phyloP scores from a whole-genome alignment of 2,113 vertebrate species.

The Glaucomys volans region DNA sequence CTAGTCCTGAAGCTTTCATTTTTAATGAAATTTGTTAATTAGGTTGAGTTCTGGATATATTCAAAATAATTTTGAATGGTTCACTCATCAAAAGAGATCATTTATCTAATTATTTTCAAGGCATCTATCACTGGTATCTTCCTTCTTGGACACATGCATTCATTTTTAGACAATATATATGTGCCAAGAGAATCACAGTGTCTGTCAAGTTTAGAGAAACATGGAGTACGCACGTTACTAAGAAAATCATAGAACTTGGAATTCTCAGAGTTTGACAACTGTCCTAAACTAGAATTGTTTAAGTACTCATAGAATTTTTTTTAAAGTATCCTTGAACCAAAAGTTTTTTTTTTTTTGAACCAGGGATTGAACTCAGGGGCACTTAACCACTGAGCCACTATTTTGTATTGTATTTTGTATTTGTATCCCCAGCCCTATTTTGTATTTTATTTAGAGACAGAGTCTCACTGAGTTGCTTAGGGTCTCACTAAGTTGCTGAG shows the following conservation, averaged over 20 bases:
- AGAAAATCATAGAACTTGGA: background rate
- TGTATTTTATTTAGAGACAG: too few species aligned
- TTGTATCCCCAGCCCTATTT: too few species aligned
- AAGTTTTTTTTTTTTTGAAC: too few species aligned
- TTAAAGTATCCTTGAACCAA: background rate
- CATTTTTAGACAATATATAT: slow-evolving; percentile 63
- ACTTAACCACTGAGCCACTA: too few species aligned
- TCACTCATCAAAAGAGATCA: slow-evolving; percentile 59
- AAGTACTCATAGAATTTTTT: background rate
- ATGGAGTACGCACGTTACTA: background rate
- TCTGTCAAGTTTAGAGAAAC: slow-evolving; percentile 55
- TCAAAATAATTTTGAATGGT: slow-evolving; percentile 62
- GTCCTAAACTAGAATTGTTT: background rate
- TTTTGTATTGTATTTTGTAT: too few species aligned
- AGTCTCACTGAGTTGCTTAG: too few species aligned
- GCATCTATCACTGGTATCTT: slow-evolving; percentile 53
- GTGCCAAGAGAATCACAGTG: slow-evolving; percentile 67
- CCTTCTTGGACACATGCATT: slow-evolving; percentile 71
- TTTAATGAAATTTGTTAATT: too few species aligned
- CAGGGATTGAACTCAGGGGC: too few species aligned
- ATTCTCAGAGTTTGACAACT: background rate
- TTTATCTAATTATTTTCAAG: slow-evolving; percentile 61
- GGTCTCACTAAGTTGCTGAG: too few species aligned
- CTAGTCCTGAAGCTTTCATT: background rate
- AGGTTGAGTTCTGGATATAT: background rate